Evolutionary conservation across 2,113 vertebrate genomes (phyloP).

Genomic region (Trogon melanurus): DNA sequence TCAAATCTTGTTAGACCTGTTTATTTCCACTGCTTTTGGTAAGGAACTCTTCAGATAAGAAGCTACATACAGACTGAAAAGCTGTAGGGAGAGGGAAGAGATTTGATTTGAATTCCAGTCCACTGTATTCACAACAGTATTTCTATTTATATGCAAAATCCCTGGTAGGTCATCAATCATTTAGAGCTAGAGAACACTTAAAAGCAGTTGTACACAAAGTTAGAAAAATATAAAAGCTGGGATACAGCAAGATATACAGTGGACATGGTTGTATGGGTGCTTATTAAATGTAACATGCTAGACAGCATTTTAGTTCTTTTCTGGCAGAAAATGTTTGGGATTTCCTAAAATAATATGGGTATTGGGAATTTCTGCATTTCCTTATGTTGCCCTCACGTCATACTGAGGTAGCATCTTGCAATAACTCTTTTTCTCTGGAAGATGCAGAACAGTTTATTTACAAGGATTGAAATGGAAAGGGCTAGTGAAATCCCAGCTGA

Average conservation of each 20-base stretch:
- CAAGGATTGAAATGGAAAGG: not conserved
- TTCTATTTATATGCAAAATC: not conserved
- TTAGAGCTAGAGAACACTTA: not conserved
- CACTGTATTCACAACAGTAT: not conserved
- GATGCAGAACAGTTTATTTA: not conserved
- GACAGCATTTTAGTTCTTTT: not conserved
- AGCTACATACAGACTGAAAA: not conserved
- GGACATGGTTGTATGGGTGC: not conserved
- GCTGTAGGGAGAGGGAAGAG: not conserved
- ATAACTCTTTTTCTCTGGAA: not conserved
- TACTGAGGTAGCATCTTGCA: not conserved
- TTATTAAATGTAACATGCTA: not conserved
- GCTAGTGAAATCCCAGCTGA: not conserved
- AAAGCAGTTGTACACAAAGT: not conserved
- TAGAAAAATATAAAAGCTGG: not conserved
- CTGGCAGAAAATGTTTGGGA: not conserved
- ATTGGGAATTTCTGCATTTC: not conserved
- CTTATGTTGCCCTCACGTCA: not conserved
- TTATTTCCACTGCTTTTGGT: not conserved
- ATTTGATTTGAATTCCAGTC: not conserved
- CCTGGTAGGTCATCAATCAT: not conserved
- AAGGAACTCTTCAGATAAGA: not conserved
- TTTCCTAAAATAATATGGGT: constrained; percentile 1
- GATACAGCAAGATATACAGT: not conserved
- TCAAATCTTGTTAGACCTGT: constrained; percentile 28